These are phyloP conservation scores for Agrochola macilenta DNA, from an alignment of 2,888 invertebrate genomes.

Conservation along the genomic window DNA sequence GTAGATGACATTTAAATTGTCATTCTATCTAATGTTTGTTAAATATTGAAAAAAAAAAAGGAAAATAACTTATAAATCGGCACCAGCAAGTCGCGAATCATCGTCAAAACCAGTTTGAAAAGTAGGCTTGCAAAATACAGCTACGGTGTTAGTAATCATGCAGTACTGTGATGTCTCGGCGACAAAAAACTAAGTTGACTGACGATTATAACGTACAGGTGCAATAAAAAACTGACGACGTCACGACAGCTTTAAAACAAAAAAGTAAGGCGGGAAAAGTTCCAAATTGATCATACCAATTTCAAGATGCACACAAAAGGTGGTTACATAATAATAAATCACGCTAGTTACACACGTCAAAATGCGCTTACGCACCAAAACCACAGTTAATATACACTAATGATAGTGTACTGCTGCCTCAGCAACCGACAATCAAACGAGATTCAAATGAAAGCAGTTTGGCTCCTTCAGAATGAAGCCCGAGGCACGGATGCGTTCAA, in stretches of 20 bases:
- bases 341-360: conserved; percentile 84
- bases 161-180: conserved; percentile 68
- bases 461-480: conserved; percentile 79
- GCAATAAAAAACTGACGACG: conserved; percentile 53
- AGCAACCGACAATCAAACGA: conserved; percentile 83
- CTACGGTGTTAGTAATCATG: conserved; percentile 69
- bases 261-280: conserved; percentile 63
- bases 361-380: conserved; percentile 83
- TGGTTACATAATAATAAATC: conserved; percentile 79
- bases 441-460: conserved; percentile 84
- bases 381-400: conserved; percentile 82
- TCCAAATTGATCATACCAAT: conserved; percentile 72
- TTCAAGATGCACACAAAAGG: conserved; percentile 69
- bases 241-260: conserved; percentile 65
- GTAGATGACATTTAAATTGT: conserved; percentile 8
- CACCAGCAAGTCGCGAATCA: conserved; percentile 77
- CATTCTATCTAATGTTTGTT: conserved; percentile 32
- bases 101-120: conserved; percentile 84
- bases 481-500: conserved; percentile 84
- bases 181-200: conserved; percentile 63
- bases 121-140: conserved; percentile 87
- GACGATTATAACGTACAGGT: conserved; percentile 58
- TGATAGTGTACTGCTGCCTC: conserved; percentile 79
- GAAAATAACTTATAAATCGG: conserved; percentile 58
- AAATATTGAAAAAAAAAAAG: conserved; percentile 51